These are phyloP conservation scores for Drosophila sulfurigaster DNA, from an alignment of 1,140 invertebrate genomes.

Conservation along the genomic window DNA sequence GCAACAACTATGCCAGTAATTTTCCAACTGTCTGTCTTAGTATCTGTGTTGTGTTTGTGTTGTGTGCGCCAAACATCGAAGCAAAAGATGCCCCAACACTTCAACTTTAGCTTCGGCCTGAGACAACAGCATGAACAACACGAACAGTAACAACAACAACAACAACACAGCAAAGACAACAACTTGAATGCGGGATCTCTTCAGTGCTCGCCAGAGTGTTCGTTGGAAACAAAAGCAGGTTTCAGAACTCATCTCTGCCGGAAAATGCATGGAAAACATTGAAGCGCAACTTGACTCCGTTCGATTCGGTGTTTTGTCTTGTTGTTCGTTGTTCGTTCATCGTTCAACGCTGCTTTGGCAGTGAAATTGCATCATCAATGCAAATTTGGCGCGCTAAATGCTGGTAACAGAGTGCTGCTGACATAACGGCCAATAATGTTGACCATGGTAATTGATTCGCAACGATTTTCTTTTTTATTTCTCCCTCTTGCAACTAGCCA, in stretches of 20 bases:
- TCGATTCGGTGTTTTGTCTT: background rate
- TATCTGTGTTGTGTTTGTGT: slow-evolving; percentile 17
- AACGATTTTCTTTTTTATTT: slow-evolving; percentile 51
- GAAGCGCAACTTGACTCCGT: slow-evolving; percentile 1
- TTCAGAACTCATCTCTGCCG: slow-evolving; percentile 37
- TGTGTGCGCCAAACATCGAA: slow-evolving; percentile 48
- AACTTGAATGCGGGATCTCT: slow-evolving; percentile 9
- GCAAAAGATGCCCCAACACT: slow-evolving; percentile 60
- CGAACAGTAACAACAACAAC: slow-evolving; percentile 22
- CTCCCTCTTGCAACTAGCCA: background rate
- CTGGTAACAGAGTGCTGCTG: slow-evolving; percentile 26
- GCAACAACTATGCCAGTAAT: slow-evolving; percentile 75
- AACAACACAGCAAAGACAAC: slow-evolving; percentile 17
- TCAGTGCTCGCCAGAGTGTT: slow-evolving; percentile 15
- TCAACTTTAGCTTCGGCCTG: slow-evolving; percentile 42
- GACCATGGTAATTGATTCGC: slow-evolving; percentile 69
- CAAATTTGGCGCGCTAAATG: slow-evolving; percentile 68
- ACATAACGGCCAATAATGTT: slow-evolving; percentile 49
- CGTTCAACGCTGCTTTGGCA: slow-evolving; percentile 12
- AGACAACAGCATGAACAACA: slow-evolving; percentile 26
- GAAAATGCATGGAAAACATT: slow-evolving; percentile 33
- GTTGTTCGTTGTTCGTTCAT: background rate
- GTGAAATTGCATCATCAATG: slow-evolving; percentile 79
- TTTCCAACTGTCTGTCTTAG: slow-evolving; percentile 38
- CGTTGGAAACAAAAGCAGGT: slow-evolving; percentile 52